A percentile compares a stretch with the other conserved stretches of the same genome.
Conservation (phyloP, 2,888 invertebrate species). For the Drosophila mimica region DNA sequence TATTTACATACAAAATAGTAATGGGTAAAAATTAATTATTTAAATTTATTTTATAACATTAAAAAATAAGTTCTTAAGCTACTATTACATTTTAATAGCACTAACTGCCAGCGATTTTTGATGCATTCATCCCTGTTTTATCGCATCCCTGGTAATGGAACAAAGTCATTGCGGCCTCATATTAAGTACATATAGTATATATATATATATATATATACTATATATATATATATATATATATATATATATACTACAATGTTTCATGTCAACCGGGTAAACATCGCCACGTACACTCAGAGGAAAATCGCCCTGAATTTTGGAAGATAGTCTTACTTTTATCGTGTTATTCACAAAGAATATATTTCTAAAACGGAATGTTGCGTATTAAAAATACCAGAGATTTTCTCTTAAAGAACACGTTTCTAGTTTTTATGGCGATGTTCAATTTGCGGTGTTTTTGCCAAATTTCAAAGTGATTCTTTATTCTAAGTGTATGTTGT, state of each 20-base stretch:
- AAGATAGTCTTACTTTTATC: background rate
- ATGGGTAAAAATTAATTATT: background rate
- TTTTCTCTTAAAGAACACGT: background rate
- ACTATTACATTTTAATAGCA: background rate
- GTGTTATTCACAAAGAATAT: background rate
- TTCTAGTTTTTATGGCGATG: no score
- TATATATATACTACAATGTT: slow-evolving; percentile 42
- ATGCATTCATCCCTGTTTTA: background rate
- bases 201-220: slow-evolving; percentile 7
- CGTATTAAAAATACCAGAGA: background rate
- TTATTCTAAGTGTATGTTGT: background rate
- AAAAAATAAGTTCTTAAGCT: background rate
- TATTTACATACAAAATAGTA: background rate
- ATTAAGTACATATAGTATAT: slow-evolving; percentile 39
- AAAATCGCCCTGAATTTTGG: background rate
- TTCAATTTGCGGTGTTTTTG: background rate
- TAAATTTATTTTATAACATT: background rate
- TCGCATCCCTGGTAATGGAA: slow-evolving; percentile 26
- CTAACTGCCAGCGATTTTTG: background rate
- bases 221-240: background rate
- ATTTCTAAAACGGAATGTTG: background rate
- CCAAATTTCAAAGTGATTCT: background rate
- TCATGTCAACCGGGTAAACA: slow-evolving; percentile 46
- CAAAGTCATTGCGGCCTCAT: slow-evolving; percentile 27
- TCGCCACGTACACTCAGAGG: background rate